A percentile compares a stretch with the other conserved stretches of the same genome.
These are phyloP conservation scores for Semibalanus balanoides DNA, from an alignment of 1,140 invertebrate genomes.

Conservation along the genomic window DNA sequence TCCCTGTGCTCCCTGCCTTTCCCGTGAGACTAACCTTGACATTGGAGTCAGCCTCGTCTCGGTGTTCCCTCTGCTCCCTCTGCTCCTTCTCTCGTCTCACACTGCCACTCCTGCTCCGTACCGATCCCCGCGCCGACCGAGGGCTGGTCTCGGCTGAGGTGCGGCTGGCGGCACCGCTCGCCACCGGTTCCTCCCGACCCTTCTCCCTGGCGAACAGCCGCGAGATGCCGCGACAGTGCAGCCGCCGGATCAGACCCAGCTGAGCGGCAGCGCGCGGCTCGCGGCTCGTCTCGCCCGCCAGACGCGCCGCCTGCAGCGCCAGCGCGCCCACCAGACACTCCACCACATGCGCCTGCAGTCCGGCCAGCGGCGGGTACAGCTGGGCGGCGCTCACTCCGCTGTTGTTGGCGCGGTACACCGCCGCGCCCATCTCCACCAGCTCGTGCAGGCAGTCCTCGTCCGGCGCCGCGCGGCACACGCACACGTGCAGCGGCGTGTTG, in stretches of 20 bases:
- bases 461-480: slow-evolving; percentile 34
- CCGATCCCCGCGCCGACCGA: neutral
- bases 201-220: neutral
- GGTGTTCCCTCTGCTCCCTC: neutral
- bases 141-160: neutral
- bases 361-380: slow-evolving; percentile 31
- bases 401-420: slow-evolving; percentile 33
- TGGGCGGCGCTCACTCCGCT: slow-evolving; percentile 32
- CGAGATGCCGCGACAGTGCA: neutral
- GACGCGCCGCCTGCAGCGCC: neutral
- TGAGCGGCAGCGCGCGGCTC: neutral
- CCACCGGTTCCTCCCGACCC: neutral
- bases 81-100: neutral
- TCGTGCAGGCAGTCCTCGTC: slow-evolving; percentile 37
- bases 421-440: slow-evolving; percentile 38
- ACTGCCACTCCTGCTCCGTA: neutral
- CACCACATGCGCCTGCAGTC: neutral
- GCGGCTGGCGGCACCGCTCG: neutral
- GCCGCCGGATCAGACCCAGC: neutral
- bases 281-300: neutral
- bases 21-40: neutral
- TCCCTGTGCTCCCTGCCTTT: no score
- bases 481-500: slow-evolving; percentile 41
- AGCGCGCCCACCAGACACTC: neutral
- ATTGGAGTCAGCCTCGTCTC: neutral